Conservation (phyloP, 2,797 vertebrate species). For the Pseudochaenichthys georgianus region DNA sequence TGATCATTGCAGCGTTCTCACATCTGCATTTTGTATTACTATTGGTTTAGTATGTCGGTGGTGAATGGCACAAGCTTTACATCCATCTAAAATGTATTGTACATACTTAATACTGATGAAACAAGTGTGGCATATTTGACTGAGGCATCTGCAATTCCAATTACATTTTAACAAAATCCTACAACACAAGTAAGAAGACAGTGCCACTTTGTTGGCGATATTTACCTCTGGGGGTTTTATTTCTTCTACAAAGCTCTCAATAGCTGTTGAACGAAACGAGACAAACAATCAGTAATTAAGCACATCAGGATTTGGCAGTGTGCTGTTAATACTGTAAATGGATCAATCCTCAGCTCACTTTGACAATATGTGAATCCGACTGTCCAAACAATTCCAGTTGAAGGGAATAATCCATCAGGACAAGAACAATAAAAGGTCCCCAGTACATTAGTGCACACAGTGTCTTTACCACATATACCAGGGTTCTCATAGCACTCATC, state of each 20-base stretch:
- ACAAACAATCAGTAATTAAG: background rate
- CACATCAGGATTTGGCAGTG: background rate
- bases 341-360: conserved; percentile 51
- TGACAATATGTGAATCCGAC: conserved; percentile 56
- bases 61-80: background rate
- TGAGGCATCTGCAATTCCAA: background rate
- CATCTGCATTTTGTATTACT: background rate
- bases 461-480: conserved; percentile 58
- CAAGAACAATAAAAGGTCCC: conserved; percentile 74
- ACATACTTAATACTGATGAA: background rate
- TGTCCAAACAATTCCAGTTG: conserved; percentile 67
- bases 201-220: background rate
- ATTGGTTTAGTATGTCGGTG: background rate
- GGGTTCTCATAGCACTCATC: conserved; percentile 70
- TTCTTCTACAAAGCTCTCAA: background rate
- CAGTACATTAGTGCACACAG: conserved; percentile 65
- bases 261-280: background rate
- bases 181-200: no score
- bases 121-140: background rate
- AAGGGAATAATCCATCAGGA: conserved; percentile 66
- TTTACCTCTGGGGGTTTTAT: conserved; percentile 1
- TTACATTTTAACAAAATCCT: background rate
- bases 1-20: background rate
- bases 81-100: background rate
- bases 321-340: no score